Conservation (phyloP, 2,888 invertebrate species). For the Ypsolopha sequella region DNA sequence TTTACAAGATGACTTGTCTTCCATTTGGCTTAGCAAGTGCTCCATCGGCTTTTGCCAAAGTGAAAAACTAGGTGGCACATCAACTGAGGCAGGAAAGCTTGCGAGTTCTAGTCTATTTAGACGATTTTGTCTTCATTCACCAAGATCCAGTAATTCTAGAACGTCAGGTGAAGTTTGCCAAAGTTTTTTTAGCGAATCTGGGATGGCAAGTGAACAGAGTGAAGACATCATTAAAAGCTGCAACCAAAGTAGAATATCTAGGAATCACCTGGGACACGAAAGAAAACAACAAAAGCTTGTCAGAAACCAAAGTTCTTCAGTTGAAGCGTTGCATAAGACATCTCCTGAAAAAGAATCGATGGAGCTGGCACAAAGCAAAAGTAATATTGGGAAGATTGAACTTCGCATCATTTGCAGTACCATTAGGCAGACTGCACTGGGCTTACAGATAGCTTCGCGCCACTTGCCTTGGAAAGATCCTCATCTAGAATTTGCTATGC, state of each 20-base stretch:
- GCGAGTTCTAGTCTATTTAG: constrained; percentile 1
- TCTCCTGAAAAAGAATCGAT: neutral
- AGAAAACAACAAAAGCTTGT: neutral
- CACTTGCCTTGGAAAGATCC: neutral
- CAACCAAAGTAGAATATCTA: constrained; percentile 4
- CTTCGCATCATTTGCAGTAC: neutral
- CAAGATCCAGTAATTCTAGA: neutral
- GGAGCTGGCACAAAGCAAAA: neutral
- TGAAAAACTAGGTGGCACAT: neutral
- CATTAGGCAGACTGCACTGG: neutral
- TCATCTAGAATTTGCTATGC: neutral
- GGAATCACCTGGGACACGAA: constrained; percentile 5
- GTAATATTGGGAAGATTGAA: neutral
- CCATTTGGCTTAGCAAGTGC: constrained; percentile 11
- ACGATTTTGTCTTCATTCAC: neutral
- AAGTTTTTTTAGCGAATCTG: constrained; percentile 4
- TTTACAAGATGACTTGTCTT: constrained; percentile 13
- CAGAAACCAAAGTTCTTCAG: neutral
- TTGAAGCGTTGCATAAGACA: neutral
- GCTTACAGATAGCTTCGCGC: neutral
- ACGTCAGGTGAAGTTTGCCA: constrained; percentile 7
- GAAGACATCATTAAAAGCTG: constrained; percentile 1
- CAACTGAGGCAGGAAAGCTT: neutral
- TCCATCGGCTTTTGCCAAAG: neutral
- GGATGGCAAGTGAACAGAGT: constrained; percentile 5